Percentiles rank a stretch among this genome's conserved stretches.
Conservation (phyloP, 2,113 vertebrate genomes). For the Pogona vitticeps region DNA sequence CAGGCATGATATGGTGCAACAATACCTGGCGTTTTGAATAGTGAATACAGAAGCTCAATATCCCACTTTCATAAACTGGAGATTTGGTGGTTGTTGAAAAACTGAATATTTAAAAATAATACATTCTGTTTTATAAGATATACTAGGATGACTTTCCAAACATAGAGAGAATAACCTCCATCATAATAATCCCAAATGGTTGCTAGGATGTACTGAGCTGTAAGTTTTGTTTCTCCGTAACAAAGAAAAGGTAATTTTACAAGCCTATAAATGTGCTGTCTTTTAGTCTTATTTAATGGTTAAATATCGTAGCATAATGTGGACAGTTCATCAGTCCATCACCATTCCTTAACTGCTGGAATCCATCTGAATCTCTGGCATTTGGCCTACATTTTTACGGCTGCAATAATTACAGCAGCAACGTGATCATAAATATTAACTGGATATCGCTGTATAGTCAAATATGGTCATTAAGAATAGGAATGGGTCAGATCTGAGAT, state of each 20-base stretch:
- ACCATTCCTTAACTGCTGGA: neutral
- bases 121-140: too few species aligned
- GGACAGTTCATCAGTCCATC: neutral
- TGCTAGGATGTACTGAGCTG: neutral
- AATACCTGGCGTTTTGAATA: too few species aligned
- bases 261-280: neutral
- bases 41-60: too few species aligned
- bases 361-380: neutral
- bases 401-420: neutral
- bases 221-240: neutral
- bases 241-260: neutral
- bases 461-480: neutral
- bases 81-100: too few species aligned
- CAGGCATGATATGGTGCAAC: too few species aligned
- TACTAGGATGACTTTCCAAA: too few species aligned
- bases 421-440: neutral
- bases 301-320: neutral
- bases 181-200: neutral
- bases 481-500: neutral
- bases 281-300: neutral
- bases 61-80: too few species aligned
- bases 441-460: neutral
- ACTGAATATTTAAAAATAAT: too few species aligned
- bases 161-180: too few species aligned
- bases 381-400: neutral